phyloP scores from a whole-genome alignment of 2,113 vertebrate genomes.

The Morone saxatilis region DNA sequence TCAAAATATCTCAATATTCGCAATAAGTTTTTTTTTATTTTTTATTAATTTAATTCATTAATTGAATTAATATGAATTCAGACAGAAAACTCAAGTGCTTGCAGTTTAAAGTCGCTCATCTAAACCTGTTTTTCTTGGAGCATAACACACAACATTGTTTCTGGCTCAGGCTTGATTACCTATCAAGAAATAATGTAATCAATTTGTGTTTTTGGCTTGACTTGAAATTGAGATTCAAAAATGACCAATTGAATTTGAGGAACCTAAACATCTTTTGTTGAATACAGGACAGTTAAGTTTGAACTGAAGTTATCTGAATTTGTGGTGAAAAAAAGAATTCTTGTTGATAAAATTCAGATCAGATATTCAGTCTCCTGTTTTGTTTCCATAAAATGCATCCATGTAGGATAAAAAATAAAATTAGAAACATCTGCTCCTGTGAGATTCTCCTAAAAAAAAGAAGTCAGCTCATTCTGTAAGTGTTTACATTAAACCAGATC shows the following conservation, averaged over 20 bases:
- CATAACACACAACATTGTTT: not conserved
- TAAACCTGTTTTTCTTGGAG: not conserved
- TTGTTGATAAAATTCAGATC: not conserved
- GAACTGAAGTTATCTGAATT: not conserved
- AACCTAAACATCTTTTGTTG: not conserved
- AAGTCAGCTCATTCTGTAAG: not conserved
- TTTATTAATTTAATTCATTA: not conserved
- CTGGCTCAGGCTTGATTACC: not conserved
- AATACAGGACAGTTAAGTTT: not conserved
- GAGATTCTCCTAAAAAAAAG: not conserved
- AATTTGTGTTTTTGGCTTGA: not conserved
- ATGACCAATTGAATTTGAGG: not conserved
- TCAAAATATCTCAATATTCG: not conserved
- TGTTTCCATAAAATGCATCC: too few species aligned
- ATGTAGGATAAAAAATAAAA: not conserved
- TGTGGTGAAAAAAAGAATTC: not conserved
- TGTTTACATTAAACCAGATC: conserved; percentile 10
- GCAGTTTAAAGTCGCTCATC: not conserved
- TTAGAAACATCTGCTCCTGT: not conserved
- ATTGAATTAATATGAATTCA: rapidly evolving
- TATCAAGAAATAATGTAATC: not conserved
- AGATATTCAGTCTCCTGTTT: not conserved
- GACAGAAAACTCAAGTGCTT: not conserved
- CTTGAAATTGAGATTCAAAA: too few species aligned
- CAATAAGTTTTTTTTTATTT: conserved; percentile 1